Evolutionary conservation across 2,888 invertebrate species (phyloP), one percentile per base, ranked within the genome.

Genomic region (Folsomia candida): DNA sequence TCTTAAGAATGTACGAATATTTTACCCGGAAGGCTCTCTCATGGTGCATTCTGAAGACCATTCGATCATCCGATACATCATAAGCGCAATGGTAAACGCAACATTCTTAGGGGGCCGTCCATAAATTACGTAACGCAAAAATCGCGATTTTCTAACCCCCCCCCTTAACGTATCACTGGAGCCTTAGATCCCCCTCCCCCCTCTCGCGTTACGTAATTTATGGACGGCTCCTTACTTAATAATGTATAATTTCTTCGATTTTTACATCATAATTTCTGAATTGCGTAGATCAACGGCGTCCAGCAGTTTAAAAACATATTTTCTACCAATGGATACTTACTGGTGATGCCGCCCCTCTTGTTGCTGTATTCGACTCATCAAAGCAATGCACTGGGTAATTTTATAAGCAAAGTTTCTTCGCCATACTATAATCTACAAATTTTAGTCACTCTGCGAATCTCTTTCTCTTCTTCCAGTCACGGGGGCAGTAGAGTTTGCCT

Each of bases 261-360:
- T n/a, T n/a, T n/a, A n/a, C n/a, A n/a, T n/a, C n/a, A n/a, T n/a
- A n/a, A n/a, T n/a, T n/a, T n/a, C n/a, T n/a, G n/a, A n/a, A n/a
- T n/a, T n/a, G n/a, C n/a, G n/a, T 97, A 95, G 81, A 95, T 99
- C 73, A 98, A 98, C 83, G 97, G 96, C 0, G 94, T 95, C 0
- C 94, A 94, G 80, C 97, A 98, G 85, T 99, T 99, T 83, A 98
- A 97, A 85, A 97, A 97, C 82, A 95, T 99, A 76, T 99, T 99
- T 84, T 95, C 97, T 0, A 94, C 94, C 14, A 97, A 97, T 82
- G 97, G 97, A 88, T 99, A 97, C 83, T 87, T 98, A 68, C 86
- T 97, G 80, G 97, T 99, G 78, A 97, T 99, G 93, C 99, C 99
- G 25, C 97, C 98, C 0, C 85, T 99, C 27, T 85, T 99, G 62